Evolutionary conservation across 2,113 vertebrate genomes (phyloP), one percentile per base, ranked within the genome.

Genomic region (Eudorcas thomsonii): DNA sequence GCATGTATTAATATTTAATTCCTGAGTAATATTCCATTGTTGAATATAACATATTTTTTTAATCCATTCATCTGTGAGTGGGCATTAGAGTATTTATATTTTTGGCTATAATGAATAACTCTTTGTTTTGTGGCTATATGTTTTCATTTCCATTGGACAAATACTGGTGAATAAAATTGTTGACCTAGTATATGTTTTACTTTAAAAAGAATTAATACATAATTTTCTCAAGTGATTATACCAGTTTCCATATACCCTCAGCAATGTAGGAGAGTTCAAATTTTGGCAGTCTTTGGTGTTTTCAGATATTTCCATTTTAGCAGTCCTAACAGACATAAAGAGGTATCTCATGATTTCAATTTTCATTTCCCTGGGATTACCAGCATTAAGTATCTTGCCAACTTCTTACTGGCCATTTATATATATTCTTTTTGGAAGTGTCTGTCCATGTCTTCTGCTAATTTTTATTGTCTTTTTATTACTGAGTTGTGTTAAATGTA

Each of bases 381-480:
- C 10, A 6, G 84, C n/a, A 12, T 90, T 88, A 74, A 90, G 11
- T 82, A 77, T 85, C 43, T 96, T 94, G 33, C 13, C 60, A 84
- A 95, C 1, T 59, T 23, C 8, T 90, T 81, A 62, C 19, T 54
- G 25, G 50, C 9, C 30, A 89, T 85, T 92, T 23, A 88, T 54
- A 74, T 64, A n/a, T 86, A 60, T 86, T 93, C 25, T 91, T 81
- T 85, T 86, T 80, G 36, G 57, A 81, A 83, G 15, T 83, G 17
- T 77, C 55, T 78, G 1, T 52, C 77, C 6, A 71, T 64, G 13
- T 88, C 26, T 87, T 97, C 78, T 88, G 48, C 25, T 64, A 74
- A 67, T 84, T 84, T 96, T 86, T 95, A 60, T 93, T 67, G 0
- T 89, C 7, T 96, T 94, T 94, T 92, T 94, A 85, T 67, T 91